Base-by-base conservation (phyloP, 2,888 invertebrate species). In the Eilema caniola region DNA sequence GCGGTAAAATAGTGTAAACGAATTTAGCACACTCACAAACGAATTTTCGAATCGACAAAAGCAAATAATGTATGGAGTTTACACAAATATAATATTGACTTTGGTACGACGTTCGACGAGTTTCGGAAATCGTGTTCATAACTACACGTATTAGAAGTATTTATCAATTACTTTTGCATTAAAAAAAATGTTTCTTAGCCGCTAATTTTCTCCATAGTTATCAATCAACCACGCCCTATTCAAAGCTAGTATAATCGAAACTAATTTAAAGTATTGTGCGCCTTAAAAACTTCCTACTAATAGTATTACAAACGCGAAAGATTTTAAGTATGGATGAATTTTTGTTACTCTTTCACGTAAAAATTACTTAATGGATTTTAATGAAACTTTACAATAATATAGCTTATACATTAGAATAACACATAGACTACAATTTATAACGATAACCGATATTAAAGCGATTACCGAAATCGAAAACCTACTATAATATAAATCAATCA, bases 11-110 rank as follows among this genome's bases (percentile, higher is more conserved):
- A 47, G 47, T 47, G 47, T 7, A 20, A 47, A 47, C 47, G 47
- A 16, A 47, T 47, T 47, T 47, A 47, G 47, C 47, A 47, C 47
- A 20, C 20, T 20, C 47, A 47, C 4, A 47, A 41, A 41, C 16
- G 47, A 47, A 47, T 47, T 24, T 23, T 61, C 41, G 28, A 62
- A 61, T 28, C 12, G 16, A 11, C 31, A 63, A 60, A 63, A 60
- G 33, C 23, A 63, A 7, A 47, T 47, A 47, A 16, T 47, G 47
- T 20, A 47, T 41, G 16, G 16, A 41, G 41, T 41, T 20, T 47
- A 41, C 47, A 47, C 47, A 47, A 47, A 47, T 47, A 47, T 47
- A 47, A 47, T 47, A 20, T 47, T 47, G 47, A 47, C 47, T 20
- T 47, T 47, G 47, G 47, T 47, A 20, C 47, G 47, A 47, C 47